Percentiles rank a stretch among this genome's conserved stretches.
Evolutionary conservation across 2,113 vertebrate species (phyloP).

Genomic region (Panthera leo): DNA sequence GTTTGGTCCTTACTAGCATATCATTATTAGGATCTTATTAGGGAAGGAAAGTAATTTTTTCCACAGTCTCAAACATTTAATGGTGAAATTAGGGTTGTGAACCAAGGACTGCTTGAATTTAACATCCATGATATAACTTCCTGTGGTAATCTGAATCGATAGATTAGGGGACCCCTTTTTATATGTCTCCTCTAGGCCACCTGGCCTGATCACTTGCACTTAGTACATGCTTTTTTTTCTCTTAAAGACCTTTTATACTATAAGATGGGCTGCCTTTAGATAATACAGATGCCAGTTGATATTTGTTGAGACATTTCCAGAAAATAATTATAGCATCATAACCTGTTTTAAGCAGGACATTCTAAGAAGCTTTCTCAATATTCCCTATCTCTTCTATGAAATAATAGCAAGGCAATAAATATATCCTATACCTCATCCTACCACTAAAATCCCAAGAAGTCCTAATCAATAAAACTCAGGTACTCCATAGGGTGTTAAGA

Average conservation of each 20-base stretch:
- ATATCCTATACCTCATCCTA: neutral
- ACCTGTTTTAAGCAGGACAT: neutral
- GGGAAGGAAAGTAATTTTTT: neutral
- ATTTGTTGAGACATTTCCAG: neutral
- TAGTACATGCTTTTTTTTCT: neutral
- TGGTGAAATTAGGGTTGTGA: neutral
- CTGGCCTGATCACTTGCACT: neutral
- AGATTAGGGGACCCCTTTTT: neutral
- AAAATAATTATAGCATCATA: neutral
- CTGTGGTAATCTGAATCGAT: neutral
- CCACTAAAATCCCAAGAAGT: neutral
- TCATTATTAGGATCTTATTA: neutral
- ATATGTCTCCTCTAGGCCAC: neutral
- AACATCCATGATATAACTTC: neutral
- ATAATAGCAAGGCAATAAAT: neutral
- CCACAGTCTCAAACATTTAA: neutral
- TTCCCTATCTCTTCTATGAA: neutral
- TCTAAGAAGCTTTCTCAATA: neutral
- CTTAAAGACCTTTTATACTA: neutral
- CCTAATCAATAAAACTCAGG: neutral
- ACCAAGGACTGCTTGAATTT: neutral
- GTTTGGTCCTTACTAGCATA: neutral
- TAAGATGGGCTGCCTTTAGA: neutral
- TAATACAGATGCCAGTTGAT: neutral
- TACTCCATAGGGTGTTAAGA: neutral